Evolutionary conservation across 2,113 vertebrate genomes (phyloP).

Genomic region (Lanius ludovicianus): DNA sequence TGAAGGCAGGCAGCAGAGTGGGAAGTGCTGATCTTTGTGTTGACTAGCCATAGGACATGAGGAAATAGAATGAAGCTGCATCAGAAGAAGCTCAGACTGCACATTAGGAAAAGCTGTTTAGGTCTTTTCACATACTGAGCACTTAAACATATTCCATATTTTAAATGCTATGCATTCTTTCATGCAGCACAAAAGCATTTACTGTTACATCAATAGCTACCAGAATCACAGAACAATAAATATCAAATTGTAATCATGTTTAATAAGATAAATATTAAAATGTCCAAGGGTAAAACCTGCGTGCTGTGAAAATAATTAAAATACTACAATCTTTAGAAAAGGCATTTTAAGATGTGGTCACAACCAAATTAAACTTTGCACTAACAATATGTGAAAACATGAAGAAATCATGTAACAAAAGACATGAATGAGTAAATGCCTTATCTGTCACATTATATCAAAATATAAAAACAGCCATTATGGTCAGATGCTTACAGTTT

Average conservation of each 20-base stretch:
- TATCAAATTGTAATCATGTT: not conserved
- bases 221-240: not conserved
- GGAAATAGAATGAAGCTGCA: not conserved
- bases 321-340: not conserved
- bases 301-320: not conserved
- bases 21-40: not conserved
- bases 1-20: not conserved
- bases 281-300: not conserved
- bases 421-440: not conserved
- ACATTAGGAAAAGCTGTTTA: not conserved
- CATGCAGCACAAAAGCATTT: not conserved
- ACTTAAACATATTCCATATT: accelerated
- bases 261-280: not conserved
- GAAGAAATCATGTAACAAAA: not conserved
- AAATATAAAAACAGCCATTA: not conserved
- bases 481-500: not conserved
- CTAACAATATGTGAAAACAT: not conserved
- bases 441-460: not conserved
- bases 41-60: not conserved
- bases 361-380: not conserved
- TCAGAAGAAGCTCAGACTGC: not conserved
- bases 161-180: not conserved
- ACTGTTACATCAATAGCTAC: not conserved
- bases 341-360: not conserved
- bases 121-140: not conserved